Base-by-base conservation (phyloP, 1,140 invertebrate genomes). In the Micrasema minimum region DNA sequence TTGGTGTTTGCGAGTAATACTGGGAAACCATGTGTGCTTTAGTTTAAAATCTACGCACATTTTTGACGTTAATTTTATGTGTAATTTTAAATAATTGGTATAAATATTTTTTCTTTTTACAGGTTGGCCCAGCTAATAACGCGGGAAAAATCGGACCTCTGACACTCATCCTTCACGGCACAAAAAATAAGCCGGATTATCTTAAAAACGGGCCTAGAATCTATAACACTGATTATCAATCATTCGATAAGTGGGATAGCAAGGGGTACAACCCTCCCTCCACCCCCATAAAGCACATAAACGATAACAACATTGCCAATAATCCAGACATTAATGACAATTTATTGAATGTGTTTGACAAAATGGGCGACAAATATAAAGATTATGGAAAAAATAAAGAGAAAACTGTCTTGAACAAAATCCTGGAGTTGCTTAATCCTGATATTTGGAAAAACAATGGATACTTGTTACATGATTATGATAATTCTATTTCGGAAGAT, bases 161-260 rank as follows among this genome's bases (percentile, higher is more conserved):
- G 1, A 83, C 77, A 20, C 76, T 93, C 45, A 83, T 89, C 45
- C 75, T 94, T 2, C 90, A 93, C 76, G 93, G 93, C 20, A 93
- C 91, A 0, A 83, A 83, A 73, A 79, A 87, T 50, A 82, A 82
- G 55, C 92, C 92, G 0, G 71, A 77, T 10, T 88, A 93, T 71
- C 87, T 89, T 80, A 78, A 78, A 72, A 80, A 85, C 20, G 87
- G 86, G 9, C 82, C 82, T 0, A 84, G 86, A 76, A 82, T 82
- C 67, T 90, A 90, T 75, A 82, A 55, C 31, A 50, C 18, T 14
- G 64, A 7, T 0, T 50, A 66, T 22, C 45, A 66, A 53, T 66
- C 23, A 37, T 51, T 53, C 35, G 14, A 50, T 26, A 37, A 66
- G 18, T 23, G 14, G 2, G n/a, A 18, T 22, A 43, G 5, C 5